Evolutionary conservation across 92 coral and sea anemone genomes (phyloP), one percentile per base, ranked within the genome.

Genomic region (Palythoa heliodiscus): DNA sequence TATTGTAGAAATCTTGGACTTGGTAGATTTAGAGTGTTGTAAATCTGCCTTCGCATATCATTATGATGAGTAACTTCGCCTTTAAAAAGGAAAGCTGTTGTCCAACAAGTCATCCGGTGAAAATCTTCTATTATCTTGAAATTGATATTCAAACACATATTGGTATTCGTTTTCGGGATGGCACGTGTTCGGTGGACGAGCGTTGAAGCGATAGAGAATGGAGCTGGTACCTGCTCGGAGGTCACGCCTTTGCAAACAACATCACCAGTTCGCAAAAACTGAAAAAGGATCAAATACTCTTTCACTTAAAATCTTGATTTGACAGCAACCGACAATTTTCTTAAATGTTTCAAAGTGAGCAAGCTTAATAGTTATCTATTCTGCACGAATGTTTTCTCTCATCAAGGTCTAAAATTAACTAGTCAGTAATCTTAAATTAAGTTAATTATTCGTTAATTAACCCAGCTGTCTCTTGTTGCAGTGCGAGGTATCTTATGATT

Each of bases 151-250:
- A 58, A 64, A 67, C 73, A 66, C 23, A 66, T 47, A 80, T 47
- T 80, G 20, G 48, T 38, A 15, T 64, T 53, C 22, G 12, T 24
- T 17, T 15, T 14, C 11, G 74, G 73, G 40, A 22, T 53, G 58
- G 38, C 72, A 78, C 83, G 71, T 38, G 69, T 23, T 57, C 66
- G 38, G 71, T 61, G 3, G 35, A 50, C 23, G 54, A 64, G 84
- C 84, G 74, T n/a, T 40, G 84, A 48, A 80, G 84, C 84, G 84
- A 64, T 64, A 22, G 5, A 3, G 60, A 20, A 16, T 22, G 1
- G 58, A 11, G 12, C 84, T 20, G 84, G 84, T 80, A 80, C 84
- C 84, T 50, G 84, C 47, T 7, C 29, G 13, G 61, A 29, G 47
- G 74, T 80, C 63, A 64, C 74, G 72, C 84, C 20, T 61, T 54